Evolutionary conservation across 1,140 invertebrate species (phyloP).

Genomic region (Diorhabda carinulata): DNA sequence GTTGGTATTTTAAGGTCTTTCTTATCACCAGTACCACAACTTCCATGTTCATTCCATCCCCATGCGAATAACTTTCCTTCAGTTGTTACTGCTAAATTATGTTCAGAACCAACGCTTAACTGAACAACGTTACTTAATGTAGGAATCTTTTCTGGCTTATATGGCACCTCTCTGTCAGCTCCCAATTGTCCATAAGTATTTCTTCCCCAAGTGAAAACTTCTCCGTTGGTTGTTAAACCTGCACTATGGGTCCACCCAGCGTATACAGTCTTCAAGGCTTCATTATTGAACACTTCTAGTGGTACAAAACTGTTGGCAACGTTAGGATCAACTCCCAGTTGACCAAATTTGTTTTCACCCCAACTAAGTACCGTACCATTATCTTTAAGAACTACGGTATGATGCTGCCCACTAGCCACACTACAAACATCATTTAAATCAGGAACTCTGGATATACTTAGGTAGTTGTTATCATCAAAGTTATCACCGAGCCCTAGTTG

Average conservation of each 20-base stretch:
- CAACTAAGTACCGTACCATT: slow-evolving; percentile 60
- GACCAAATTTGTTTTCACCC: slow-evolving; percentile 73
- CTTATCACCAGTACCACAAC: slow-evolving; percentile 69
- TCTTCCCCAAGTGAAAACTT: slow-evolving; percentile 70
- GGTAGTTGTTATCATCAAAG: slow-evolving; percentile 51
- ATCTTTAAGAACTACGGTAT: slow-evolving; percentile 60
- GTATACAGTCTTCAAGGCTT: slow-evolving; percentile 50
- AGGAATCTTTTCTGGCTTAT: slow-evolving; percentile 41
- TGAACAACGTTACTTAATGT: slow-evolving; percentile 50
- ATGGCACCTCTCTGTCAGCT: slow-evolving; percentile 29
- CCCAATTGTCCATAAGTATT: slow-evolving; percentile 77
- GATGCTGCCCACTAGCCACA: slow-evolving; percentile 69
- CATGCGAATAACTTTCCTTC: slow-evolving; percentile 65
- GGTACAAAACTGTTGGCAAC: slow-evolving; percentile 53
- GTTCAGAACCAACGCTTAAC: slow-evolving; percentile 72
- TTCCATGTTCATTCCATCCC: slow-evolving; percentile 91
- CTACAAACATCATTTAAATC: slow-evolving; percentile 53
- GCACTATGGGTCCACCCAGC: slow-evolving; percentile 74
- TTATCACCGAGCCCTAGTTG: slow-evolving; percentile 58
- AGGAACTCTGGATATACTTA: slow-evolving; percentile 53
- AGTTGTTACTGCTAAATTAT: slow-evolving; percentile 62
- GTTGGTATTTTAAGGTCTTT: slow-evolving; percentile 54
- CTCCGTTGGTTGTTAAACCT: slow-evolving; percentile 55
- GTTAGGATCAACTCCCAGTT: slow-evolving; percentile 56
- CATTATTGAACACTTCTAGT: slow-evolving; percentile 47